phyloP scores from a whole-genome alignment of 2,888 invertebrate species.

The Acanthoscelides obtectus region DNA sequence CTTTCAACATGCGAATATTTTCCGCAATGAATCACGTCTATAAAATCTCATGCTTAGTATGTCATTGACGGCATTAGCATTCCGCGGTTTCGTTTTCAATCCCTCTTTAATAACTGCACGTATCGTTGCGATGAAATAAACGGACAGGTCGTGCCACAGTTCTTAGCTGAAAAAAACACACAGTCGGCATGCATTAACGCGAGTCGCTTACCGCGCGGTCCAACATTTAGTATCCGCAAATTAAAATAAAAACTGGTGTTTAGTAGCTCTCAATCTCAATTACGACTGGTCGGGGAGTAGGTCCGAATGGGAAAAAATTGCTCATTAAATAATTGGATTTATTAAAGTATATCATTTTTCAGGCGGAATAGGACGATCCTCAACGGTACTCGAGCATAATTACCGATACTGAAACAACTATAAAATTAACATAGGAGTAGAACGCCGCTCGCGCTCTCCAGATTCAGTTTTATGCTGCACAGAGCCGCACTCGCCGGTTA shows the following conservation, averaged over 20 bases:
- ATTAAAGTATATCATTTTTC: constrained; percentile 16
- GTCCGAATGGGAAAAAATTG: constrained; percentile 5
- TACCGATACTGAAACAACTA: constrained; percentile 35
- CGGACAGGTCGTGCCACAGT: neutral
- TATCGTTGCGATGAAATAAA: neutral
- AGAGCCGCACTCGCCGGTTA: neutral
- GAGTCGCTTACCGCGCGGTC: neutral
- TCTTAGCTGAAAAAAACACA: neutral
- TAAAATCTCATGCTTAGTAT: neutral
- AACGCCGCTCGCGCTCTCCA: constrained; percentile 31
- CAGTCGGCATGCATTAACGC: neutral
- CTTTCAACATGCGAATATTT: neutral
- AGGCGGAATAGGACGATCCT: constrained; percentile 9
- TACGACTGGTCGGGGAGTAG: neutral
- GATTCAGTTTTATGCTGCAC: neutral
- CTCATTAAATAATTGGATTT: constrained; percentile 24
- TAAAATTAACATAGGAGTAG: constrained; percentile 41
- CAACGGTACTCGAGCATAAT: constrained; percentile 16
- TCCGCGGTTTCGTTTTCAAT: neutral
- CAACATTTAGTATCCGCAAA: neutral
- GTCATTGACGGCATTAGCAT: neutral
- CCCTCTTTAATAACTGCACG: neutral
- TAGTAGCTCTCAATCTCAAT: neutral
- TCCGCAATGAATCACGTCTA: neutral
- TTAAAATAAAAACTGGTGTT: neutral